Conservation (phyloP, 2,797 vertebrate genomes). For the Fratercula arctica region DNA sequence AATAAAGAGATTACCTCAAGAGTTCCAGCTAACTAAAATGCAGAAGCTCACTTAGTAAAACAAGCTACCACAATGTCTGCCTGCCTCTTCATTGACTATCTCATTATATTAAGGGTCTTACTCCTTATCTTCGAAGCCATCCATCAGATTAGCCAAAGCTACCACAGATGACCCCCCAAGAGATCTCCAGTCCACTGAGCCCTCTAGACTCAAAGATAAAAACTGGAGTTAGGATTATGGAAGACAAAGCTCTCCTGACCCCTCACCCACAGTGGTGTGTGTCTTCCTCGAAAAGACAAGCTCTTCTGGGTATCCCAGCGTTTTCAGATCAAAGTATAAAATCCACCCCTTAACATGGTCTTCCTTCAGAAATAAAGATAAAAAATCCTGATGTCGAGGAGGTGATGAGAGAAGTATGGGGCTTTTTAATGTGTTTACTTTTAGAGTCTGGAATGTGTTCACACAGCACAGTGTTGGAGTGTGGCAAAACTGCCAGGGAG, state of each 20-base stretch:
- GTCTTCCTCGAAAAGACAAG: not conserved
- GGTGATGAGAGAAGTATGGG: not conserved
- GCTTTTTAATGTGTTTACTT: conserved; percentile 35
- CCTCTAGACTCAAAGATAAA: not conserved
- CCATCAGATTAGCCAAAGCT: not conserved
- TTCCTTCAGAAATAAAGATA: conserved; percentile 3
- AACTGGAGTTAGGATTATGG: not conserved
- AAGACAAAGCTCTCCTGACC: not conserved
- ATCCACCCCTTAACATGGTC: not conserved
- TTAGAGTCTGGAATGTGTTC: conserved; percentile 28
- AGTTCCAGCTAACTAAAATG: not conserved
- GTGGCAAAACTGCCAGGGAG: not conserved
- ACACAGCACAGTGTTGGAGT: not conserved
- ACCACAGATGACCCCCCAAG: not conserved
- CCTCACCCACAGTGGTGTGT: not conserved
- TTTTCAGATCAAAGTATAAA: conserved; percentile 17
- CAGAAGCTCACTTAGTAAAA: not conserved
- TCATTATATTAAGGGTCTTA: not conserved
- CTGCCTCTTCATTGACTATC: not conserved
- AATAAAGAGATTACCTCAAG: not conserved
- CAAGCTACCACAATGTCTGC: not conserved
- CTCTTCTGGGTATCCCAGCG: not conserved
- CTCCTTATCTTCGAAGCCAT: not conserved
- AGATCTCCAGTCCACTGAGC: not conserved
- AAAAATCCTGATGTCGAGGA: not conserved